Base-by-base conservation (phyloP, 2,113 vertebrate genomes). In the Anarhynchus alexandrinus region DNA sequence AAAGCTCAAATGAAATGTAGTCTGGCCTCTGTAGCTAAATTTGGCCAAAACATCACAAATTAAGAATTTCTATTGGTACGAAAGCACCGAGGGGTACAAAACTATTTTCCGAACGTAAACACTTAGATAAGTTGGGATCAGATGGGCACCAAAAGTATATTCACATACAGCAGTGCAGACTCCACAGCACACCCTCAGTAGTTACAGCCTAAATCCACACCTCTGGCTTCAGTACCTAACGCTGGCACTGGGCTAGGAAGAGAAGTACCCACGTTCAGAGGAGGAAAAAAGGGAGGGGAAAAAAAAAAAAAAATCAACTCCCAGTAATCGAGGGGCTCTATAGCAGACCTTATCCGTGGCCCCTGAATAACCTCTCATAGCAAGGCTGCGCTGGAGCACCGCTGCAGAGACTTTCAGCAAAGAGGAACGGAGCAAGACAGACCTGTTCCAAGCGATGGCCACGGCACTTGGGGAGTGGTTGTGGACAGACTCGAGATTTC, bases 401-500 rank as follows among this genome's bases (percentile, higher is more conserved):
- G 1, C 0, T 61, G 40, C 15, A 29, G 43, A 86, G 40, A 19
- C 25, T 29, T 55, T 5, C 12, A 42, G 49, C 27, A 40, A 74
- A 49, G 7, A 34, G 30, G 18, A 47, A 27, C 1, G 47, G 71
- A 88, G 74, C 70, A 78, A 12, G 51, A 34, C 25, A 59, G n/a
- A 76, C 14, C n/a, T 25, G 18, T 5, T 15, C 22, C 2, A 6
- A 49, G 3, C 34, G 21, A 49, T 49, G 11, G 42, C 34, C n/a
- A 7, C 29, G 3, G 5, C 43, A 7, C 22, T 15, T 12, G 62
- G 32, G 17, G 2, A 0, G 11, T 10, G 16, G 12, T 43, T 30
- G 40, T 10, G 14, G 30, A 20, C 27, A 70, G 9, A 27, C 49
- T 42, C 66, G 9, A 27, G 34, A 32, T 55, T 54, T 29, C 16